Percentiles rank a stretch among this genome's conserved stretches.
Conservation (phyloP, 2,888 invertebrate species). For the Drepana falcataria region DNA sequence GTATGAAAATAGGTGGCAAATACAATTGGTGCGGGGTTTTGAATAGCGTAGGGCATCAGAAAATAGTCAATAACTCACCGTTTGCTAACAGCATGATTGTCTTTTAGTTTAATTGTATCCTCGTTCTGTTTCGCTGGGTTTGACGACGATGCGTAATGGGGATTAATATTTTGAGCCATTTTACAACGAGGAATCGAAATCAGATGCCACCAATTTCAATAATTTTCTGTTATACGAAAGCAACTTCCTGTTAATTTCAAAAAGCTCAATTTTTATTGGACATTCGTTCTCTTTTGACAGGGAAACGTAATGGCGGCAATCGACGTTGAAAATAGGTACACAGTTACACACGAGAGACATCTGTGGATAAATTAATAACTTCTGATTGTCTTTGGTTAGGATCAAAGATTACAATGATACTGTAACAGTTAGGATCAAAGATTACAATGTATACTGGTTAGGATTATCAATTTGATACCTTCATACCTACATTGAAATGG, state of each 20-base stretch:
- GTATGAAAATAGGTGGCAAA: constrained; percentile 3
- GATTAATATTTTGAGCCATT: constrained; percentile 94
- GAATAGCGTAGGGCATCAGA: background rate
- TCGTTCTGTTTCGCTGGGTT: constrained; percentile 88
- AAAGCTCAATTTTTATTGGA: constrained; percentile 74
- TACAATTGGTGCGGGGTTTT: constrained; percentile 12
- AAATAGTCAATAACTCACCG: constrained; percentile 78
- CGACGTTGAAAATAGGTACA: constrained; percentile 14
- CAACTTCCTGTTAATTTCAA: constrained; percentile 72
- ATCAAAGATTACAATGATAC: too few species aligned
- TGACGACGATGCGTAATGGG: constrained; percentile 85
- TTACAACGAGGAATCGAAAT: constrained; percentile 46
- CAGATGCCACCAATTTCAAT: constrained; percentile 41
- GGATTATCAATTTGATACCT: too few species aligned
- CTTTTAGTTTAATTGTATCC: constrained; percentile 86
- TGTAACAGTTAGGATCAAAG: too few species aligned
- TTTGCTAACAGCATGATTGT: constrained; percentile 94
- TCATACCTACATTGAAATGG: too few species aligned
- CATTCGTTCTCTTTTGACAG: constrained; percentile 60
- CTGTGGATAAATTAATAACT: constrained; percentile 12
- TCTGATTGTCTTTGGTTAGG: constrained; percentile 11
- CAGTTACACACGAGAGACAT: constrained; percentile 21
- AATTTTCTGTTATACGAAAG: constrained; percentile 64
- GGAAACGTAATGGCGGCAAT: constrained; percentile 60
- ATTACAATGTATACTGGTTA: too few species aligned